Conservation (phyloP, 2,113 vertebrate species). For the Prionailurus viverrinus region DNA sequence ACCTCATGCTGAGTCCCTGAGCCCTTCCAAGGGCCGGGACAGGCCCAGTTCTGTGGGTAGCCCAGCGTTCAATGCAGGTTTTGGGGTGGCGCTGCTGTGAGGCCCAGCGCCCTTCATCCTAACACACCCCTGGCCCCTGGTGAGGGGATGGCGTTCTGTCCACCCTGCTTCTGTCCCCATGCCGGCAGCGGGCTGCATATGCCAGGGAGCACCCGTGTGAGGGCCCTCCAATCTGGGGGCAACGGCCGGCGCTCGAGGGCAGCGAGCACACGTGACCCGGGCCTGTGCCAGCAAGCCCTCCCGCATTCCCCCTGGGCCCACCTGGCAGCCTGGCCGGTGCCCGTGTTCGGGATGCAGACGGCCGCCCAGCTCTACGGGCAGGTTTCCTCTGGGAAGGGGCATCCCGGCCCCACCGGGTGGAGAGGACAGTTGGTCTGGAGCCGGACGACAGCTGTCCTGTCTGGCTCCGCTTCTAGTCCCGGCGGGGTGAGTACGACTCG, state of each 20-base stretch:
- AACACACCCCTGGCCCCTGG: not conserved
- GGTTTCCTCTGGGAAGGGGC: not conserved
- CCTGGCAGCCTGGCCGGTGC: not conserved
- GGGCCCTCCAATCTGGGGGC: fast-evolving
- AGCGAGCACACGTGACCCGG: fast-evolving
- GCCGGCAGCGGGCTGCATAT: fast-evolving
- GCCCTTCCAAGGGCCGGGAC: not conserved
- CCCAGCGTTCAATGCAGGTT: not conserved
- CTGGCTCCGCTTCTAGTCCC: too few relatives aligned
- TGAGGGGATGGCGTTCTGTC: not conserved
- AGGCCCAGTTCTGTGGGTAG: fast-evolving
- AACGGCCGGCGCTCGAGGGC: too few relatives aligned
- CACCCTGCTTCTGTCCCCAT: not conserved
- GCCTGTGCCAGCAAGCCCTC: not conserved
- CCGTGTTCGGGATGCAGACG: not conserved
- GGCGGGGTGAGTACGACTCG: not conserved
- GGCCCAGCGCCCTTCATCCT: not conserved
- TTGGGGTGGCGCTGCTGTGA: not conserved
- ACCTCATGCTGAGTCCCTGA: not conserved
- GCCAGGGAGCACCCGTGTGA: not conserved
- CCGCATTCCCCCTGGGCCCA: not conserved
- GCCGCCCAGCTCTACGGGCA: not conserved
- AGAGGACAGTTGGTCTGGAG: not conserved
- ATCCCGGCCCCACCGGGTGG: not conserved
- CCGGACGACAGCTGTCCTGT: too few relatives aligned